These are phyloP conservation scores for Chaunax sp. DNA, from an alignment of 2,797 vertebrate species.

Conservation along the genomic window DNA sequence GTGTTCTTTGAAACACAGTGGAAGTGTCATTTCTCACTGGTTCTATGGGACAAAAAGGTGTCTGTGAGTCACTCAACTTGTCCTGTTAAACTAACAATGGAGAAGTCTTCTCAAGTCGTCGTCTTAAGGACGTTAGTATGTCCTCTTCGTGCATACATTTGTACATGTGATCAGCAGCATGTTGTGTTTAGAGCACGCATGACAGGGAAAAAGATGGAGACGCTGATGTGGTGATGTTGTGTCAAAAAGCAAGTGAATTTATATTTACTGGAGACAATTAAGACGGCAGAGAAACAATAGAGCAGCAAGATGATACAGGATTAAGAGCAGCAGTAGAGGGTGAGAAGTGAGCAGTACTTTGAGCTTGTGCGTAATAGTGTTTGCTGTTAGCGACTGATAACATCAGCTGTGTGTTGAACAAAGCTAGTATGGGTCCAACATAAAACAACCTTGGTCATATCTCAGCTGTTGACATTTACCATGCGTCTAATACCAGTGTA, in stretches of 20 bases:
- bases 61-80: not conserved
- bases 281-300: not conserved
- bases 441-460: not conserved
- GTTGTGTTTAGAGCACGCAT: too few relatives aligned
- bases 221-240: not conserved
- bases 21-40: not conserved
- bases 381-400: not conserved
- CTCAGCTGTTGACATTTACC: not conserved
- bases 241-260: not conserved
- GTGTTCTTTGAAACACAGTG: not conserved
- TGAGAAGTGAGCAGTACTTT: not conserved
- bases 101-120: too few relatives aligned
- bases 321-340: not conserved
- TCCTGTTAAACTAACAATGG: not conserved
- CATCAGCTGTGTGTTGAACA: not conserved
- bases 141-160: too few relatives aligned
- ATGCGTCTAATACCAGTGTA: not conserved
- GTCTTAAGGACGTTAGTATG: too few relatives aligned
- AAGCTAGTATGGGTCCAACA: not conserved
- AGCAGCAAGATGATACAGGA: not conserved
- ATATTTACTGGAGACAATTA: not conserved
- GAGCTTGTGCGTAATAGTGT: not conserved
- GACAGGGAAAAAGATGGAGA: too few relatives aligned
- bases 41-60: not conserved
- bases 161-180: too few relatives aligned